Base-by-base conservation (phyloP, 2,888 invertebrate genomes). In the Nudaria mundana region DNA sequence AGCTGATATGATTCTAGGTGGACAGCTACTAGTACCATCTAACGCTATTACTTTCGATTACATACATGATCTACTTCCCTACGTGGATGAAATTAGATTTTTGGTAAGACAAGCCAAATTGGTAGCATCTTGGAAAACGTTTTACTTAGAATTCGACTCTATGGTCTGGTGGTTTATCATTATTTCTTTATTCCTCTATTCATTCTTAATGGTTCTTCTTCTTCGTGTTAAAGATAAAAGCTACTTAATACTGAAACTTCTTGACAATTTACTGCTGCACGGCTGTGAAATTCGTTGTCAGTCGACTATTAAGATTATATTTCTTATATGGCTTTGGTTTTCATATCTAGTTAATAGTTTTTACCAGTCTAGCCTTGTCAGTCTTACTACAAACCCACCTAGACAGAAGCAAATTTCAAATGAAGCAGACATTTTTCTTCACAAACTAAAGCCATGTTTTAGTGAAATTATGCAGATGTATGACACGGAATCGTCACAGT, bases 291-390 rank as follows among this genome's bases (percentile, higher is more conserved):
- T 57, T 0, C 31, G 32, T 7, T 23, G 31, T 12, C 4, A 32
- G 5, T 14, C 38, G 14, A 11, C 31, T n/a, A 30, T 42, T 0
- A 44, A 43, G 13, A 20, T 14, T 7, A 13, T 52, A 1, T 44
- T 76, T 2, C 57, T 75, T 5, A 36, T 57, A 5, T 81, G 80
- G 81, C 46, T 78, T 3, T 58, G 67, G 58, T 80, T 73, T 33
- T 61, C 73, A 0, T 70, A 53, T 32, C 31, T 66, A 3, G 42
- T 64, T 0, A 63, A 65, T 39, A 43, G 48, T 16, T 63, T 57
- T 8, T 67, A 65, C 23, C 65, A 60, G 11, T 60, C 64, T 0
- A 59, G 38, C 24, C 33, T 72, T 6, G 45, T 61, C 16, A 71
- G 70, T 41, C 28, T 65, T 1, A 66, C 60, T 0, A 42, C 50